Conservation (phyloP, 2,113 vertebrate genomes). For the Mus musculus region GRCm39 chr16:23579501-23580000, state of each 20-base stretch:
- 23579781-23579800: background rate
- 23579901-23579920: constrained; percentile 39
- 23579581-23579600: background rate
- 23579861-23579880: background rate
- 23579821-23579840: background rate
- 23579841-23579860: background rate
- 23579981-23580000: background rate
- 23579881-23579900: constrained; percentile 54
- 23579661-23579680: background rate
- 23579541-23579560: constrained; percentile 17
- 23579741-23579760: background rate
- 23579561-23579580: background rate
- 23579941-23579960: constrained; percentile 44
- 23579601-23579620: background rate
- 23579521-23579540: background rate
- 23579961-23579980: constrained; percentile 17
- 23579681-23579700: background rate
- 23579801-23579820: background rate
- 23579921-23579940: constrained; percentile 48
- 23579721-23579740: background rate
- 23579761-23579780: background rate
- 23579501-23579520: background rate
- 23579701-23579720: background rate
- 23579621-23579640: background rate
- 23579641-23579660: background rate